phyloP scores from a whole-genome alignment of 2,113 vertebrate genomes.

The Saiga tatarica region DNA sequence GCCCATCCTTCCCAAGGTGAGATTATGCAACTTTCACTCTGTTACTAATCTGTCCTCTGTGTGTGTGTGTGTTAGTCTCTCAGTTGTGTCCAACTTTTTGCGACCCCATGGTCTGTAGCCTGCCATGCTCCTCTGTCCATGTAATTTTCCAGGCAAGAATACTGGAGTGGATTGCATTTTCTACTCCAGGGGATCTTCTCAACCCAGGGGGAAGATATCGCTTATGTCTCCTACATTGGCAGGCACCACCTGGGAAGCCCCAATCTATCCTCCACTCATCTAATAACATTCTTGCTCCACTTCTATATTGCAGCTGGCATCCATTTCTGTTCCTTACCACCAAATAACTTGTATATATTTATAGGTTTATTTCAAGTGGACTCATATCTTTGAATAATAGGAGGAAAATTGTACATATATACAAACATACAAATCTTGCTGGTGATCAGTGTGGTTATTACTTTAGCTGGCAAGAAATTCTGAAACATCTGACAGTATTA shows the following conservation, averaged over 20 bases:
- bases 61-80: background rate
- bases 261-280: background rate
- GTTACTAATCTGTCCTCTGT: background rate
- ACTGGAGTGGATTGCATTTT: background rate
- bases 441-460: background rate
- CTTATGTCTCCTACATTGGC: background rate
- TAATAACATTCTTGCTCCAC: background rate
- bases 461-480: slow-evolving; percentile 22
- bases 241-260: background rate
- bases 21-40: background rate
- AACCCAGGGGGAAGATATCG: background rate
- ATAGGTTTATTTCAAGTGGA: background rate
- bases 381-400: background rate
- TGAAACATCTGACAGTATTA: slow-evolving; percentile 31
- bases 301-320: background rate
- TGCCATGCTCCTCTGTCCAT: background rate
- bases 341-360: background rate
- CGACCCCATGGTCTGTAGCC: background rate
- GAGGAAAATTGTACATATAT: background rate
- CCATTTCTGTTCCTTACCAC: background rate
- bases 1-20: background rate
- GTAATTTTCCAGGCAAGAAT: background rate
- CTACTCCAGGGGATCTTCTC: background rate
- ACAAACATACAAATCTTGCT: background rate
- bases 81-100: background rate